A percentile compares a stretch with the other conserved stretches of the same genome.
These are phyloP conservation scores for Galeopsomyia nigrocyanea DNA, from an alignment of 2,888 invertebrate species.

Conservation along the genomic window DNA sequence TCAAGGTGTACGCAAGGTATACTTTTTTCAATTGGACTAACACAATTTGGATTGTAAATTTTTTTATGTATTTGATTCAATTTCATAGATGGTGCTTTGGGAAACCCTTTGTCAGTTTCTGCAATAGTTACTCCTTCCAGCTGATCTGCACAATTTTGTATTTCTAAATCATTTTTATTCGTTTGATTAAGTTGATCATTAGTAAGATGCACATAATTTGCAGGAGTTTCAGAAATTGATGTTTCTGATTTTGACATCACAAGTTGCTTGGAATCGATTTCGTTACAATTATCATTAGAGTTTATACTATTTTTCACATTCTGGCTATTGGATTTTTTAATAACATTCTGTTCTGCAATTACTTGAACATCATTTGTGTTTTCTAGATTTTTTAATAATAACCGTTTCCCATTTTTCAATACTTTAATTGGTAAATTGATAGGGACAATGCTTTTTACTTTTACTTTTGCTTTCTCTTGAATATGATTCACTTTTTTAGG, in stretches of 20 bases:
- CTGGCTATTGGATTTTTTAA: too few relatives aligned
- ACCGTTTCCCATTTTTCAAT: constrained; percentile 32
- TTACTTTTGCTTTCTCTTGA: constrained; percentile 44
- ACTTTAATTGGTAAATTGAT: constrained; percentile 53
- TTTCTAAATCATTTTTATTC: neutral
- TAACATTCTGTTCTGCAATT: too few relatives aligned
- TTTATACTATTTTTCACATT: too few relatives aligned
- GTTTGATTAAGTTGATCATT: neutral
- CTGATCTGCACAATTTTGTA: constrained; percentile 11
- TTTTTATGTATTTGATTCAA: neutral
- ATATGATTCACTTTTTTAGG: constrained; percentile 2
- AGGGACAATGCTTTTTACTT: constrained; percentile 52
- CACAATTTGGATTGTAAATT: neutral
- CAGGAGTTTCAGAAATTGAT: neutral
- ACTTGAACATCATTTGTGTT: too few relatives aligned
- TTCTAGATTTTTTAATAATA: constrained; percentile 9
- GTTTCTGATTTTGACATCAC: neutral
- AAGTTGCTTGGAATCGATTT: too few relatives aligned
- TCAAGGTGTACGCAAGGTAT: constrained; percentile 1
- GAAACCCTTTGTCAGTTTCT: neutral
- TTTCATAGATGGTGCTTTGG: neutral
- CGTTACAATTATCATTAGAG: too few relatives aligned
- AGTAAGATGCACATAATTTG: neutral
- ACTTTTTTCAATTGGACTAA: neutral
- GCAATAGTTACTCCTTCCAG: constrained; percentile 3